These are phyloP conservation scores for Rhinoderma darwinii DNA, from an alignment of 2,113 vertebrate genomes.

Conservation along the genomic window DNA sequence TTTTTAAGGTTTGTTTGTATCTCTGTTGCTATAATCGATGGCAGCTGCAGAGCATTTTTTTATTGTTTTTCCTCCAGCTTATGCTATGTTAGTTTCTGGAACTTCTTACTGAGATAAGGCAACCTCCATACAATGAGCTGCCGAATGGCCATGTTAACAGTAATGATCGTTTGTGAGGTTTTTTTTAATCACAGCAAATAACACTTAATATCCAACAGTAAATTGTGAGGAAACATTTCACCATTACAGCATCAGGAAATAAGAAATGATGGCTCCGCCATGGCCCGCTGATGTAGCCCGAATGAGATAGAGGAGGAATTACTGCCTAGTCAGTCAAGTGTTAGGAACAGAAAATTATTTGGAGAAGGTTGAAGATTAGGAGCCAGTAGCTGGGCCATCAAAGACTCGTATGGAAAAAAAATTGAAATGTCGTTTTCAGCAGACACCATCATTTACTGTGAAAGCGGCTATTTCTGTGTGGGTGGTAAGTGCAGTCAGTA, in stretches of 20 bases:
- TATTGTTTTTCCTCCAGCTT: constrained; percentile 4
- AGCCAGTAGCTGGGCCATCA: not conserved
- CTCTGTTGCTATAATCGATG: not conserved
- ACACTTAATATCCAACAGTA: constrained; percentile 25
- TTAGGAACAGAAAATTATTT: constrained; percentile 29
- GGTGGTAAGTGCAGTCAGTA: not conserved
- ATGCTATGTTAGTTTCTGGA: not conserved
- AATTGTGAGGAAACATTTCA: constrained; percentile 15
- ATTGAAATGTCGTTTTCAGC: constrained; percentile 4
- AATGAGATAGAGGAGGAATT: not conserved
- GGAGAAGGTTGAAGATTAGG: constrained; percentile 20
- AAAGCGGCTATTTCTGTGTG: not conserved
- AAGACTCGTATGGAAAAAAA: not conserved
- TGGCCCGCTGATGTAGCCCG: not conserved
- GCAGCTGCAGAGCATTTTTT: not conserved
- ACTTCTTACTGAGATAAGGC: not conserved
- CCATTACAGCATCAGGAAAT: constrained; percentile 16
- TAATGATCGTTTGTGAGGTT: not conserved
- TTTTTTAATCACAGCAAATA: constrained; percentile 16
- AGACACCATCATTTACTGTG: constrained; percentile 7
- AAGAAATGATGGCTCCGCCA: constrained; percentile 13
- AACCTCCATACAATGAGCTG: not conserved
- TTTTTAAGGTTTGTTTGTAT: constrained; percentile 30
- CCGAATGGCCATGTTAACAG: not conserved
- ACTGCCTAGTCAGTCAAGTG: constrained; percentile 31